Conservation (phyloP, 2,888 invertebrate species). For the Junonia oenone region DNA sequence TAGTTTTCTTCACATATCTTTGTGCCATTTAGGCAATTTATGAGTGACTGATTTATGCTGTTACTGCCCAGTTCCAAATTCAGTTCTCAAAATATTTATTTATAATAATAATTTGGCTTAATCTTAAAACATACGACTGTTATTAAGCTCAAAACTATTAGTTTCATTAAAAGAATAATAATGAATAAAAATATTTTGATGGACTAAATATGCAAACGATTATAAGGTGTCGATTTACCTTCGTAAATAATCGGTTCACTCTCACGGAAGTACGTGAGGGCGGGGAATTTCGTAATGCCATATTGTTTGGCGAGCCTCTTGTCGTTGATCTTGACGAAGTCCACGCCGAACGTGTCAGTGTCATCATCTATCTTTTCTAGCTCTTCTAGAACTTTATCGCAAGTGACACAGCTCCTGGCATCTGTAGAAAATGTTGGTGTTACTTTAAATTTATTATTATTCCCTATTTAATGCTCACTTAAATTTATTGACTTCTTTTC, state of each 20-base stretch:
- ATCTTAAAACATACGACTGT: not conserved
- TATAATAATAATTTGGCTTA: not conserved
- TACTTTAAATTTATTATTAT: not conserved
- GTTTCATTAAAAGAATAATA: too few species aligned
- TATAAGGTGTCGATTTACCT: constrained; percentile 80
- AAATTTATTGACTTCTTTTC: not conserved
- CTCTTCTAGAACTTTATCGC: constrained; percentile 93
- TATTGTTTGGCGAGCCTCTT: constrained; percentile 97
- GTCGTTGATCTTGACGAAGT: constrained; percentile 97
- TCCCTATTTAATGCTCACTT: not conserved
- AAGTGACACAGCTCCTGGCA: constrained; percentile 94
- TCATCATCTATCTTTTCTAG: constrained; percentile 97
- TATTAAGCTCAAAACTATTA: too few species aligned
- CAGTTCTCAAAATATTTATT: not conserved
- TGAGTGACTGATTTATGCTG: not conserved
- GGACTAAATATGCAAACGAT: too few species aligned
- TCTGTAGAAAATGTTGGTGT: constrained; percentile 75
- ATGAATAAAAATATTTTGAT: not conserved
- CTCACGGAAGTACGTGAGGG: constrained; percentile 97
- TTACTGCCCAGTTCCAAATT: not conserved
- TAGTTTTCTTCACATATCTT: not conserved
- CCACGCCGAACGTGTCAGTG: constrained; percentile 95
- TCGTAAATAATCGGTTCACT: constrained; percentile 98
- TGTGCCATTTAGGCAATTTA: not conserved
- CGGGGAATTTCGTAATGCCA: constrained; percentile 97